Base-by-base conservation (phyloP, 2,113 vertebrate species). In the Austrofundulus limnaeus region DNA sequence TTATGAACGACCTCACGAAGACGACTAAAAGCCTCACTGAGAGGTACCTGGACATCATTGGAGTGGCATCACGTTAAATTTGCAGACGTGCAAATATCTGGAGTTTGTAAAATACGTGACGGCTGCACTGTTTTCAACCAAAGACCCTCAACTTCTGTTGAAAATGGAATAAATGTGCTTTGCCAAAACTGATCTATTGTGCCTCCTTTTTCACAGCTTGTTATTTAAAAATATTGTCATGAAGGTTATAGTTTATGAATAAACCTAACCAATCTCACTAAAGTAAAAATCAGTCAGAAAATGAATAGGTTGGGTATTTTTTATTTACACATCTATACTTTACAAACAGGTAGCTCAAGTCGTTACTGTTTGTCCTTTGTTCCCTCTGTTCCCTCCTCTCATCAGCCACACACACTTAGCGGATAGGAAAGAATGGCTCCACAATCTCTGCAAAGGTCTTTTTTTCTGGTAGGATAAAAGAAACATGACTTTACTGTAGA, bases 21-120 rank as follows among this genome's bases (percentile, higher is more conserved):
- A 91, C 90, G 84, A 93, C 93, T 1, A 90, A 92, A 1, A 88
- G 85, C 13, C 88, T 98, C 51, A 96, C 93, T 0, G 81, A 88
- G 3, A 93, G 91, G 77, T 96, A 98, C 82, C 91, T 93, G 87
- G 92, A 96, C 74, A 93, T 96, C 42, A 88, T 93, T 0, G 93
- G 93, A 50, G 43, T 91, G 46, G 66, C 88, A 57, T 66, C 80
- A 52, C 10, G n/a, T 24, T 39, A 72, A 45, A 62, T 17, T 11
- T 5, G 15, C 45, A 23, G 39, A 70, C 46, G 52, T 31, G 9
- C 1, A n/a, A 39, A 56, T 14, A 43, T 0, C 31, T 48, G 5
- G 2, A 38, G 50, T 50, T 55, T 37, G 15, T 48, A 43, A 50
- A 46, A 46, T 17, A 14, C 57, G 31, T 57, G 31, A 5, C 11